phyloP scores from a whole-genome alignment of 1,140 invertebrate species.

The Drosophila leontia region DNA sequence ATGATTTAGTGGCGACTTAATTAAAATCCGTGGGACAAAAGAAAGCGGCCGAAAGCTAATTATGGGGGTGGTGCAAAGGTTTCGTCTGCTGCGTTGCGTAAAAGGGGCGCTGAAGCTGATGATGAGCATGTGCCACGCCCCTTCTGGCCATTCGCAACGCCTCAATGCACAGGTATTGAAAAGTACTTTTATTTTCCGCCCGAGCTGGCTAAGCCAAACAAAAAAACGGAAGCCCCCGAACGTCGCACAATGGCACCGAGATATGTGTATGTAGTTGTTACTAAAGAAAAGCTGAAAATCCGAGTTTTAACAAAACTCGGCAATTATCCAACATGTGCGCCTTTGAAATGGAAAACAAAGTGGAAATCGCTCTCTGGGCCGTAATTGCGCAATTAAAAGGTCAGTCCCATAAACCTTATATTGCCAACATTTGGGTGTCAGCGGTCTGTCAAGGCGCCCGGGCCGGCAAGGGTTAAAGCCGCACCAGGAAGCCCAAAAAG shows the following conservation, averaged over 20 bases:
- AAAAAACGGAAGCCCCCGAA: constrained; percentile 75
- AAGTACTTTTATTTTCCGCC: constrained; percentile 40
- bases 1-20: constrained; percentile 59
- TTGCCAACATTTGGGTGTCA: constrained; percentile 28
- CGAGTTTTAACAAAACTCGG: constrained; percentile 45
- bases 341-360: constrained; percentile 42
- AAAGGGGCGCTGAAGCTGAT: constrained; percentile 49
- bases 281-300: constrained; percentile 31
- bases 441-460: constrained; percentile 40
- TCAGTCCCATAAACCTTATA: constrained; percentile 40
- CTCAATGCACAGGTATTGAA: constrained; percentile 80
- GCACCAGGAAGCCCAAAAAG: constrained; percentile 38
- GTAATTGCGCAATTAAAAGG: constrained; percentile 66
- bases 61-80: constrained; percentile 41
- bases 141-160: constrained; percentile 71
- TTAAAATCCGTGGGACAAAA: constrained; percentile 64
- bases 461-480: constrained; percentile 38
- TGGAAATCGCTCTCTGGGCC: constrained; percentile 31
- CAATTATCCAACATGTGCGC: constrained; percentile 68
- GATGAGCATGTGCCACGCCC: constrained; percentile 78
- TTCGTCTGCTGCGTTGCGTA: constrained; percentile 59
- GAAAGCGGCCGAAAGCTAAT: constrained; percentile 51
- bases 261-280: constrained; percentile 9
- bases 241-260: constrained; percentile 46
- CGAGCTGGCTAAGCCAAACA: constrained; percentile 74